Evolutionary conservation across 2,113 vertebrate species (phyloP).

Genomic region (Eira barbara): DNA sequence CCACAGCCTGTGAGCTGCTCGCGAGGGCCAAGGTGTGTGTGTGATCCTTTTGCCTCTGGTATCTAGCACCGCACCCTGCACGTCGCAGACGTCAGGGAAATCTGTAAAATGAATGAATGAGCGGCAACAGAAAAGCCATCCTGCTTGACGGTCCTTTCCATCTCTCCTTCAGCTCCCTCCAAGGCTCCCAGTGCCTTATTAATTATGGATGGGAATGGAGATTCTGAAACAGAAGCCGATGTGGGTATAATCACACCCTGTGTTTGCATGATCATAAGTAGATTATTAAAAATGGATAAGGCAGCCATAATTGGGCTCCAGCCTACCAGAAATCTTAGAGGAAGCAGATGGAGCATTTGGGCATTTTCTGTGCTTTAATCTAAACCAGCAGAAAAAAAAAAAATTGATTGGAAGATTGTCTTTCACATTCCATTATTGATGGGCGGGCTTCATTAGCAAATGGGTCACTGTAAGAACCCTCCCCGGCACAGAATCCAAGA

Average conservation of each 20-base stretch:
- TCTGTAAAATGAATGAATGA: conserved; percentile 58
- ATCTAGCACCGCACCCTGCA: not conserved
- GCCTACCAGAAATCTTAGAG: conserved; percentile 77
- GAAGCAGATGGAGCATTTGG: conserved; percentile 70
- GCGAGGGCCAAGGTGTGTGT: fast-evolving
- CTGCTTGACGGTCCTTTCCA: not conserved
- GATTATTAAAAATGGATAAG: conserved; percentile 79
- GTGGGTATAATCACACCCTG: conserved; percentile 72
- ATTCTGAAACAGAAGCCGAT: conserved; percentile 69
- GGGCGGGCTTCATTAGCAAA: conserved; percentile 48
- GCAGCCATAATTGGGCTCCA: conserved; percentile 76
- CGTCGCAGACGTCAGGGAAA: not conserved
- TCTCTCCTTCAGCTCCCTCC: conserved; percentile 54
- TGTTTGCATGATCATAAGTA: conserved; percentile 73
- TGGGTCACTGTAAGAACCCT: not conserved
- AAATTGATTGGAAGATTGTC: conserved; percentile 73
- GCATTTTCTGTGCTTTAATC: conserved; percentile 74
- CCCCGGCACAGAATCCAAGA: not conserved
- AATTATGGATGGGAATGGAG: conserved; percentile 75
- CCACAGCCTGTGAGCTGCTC: not conserved
- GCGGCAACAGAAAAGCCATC: not conserved
- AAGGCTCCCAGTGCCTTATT: conserved; percentile 49
- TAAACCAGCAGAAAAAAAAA: conserved; percentile 66
- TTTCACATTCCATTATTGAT: conserved; percentile 69
- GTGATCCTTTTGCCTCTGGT: not conserved